These are phyloP conservation scores for Phasianus colchicus DNA, from an alignment of 2,113 vertebrate genomes.

Conservation along the genomic window DNA sequence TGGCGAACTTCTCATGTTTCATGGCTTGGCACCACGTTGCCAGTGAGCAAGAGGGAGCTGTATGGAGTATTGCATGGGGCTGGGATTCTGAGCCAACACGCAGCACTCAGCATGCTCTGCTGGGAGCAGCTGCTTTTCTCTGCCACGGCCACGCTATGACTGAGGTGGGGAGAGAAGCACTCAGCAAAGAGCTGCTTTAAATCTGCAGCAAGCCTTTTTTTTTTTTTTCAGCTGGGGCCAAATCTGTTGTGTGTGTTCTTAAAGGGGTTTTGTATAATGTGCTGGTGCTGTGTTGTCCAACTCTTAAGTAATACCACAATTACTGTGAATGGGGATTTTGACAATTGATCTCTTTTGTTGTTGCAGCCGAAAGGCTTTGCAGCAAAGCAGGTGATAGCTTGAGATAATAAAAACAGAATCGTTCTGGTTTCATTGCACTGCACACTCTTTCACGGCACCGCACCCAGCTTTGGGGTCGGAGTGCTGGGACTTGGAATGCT, in stretches of 20 bases:
- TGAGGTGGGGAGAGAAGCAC: neutral
- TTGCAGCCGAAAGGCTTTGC: neutral
- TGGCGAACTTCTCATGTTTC: neutral
- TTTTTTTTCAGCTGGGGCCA: neutral
- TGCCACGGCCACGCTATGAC: neutral
- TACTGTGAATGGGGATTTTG: neutral
- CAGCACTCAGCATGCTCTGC: neutral
- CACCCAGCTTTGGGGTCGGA: neutral
- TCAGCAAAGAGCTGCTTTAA: neutral
- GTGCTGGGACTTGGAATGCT: neutral
- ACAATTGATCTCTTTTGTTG: neutral
- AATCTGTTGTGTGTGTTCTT: neutral
- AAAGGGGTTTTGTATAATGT: neutral
- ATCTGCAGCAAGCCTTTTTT: neutral
- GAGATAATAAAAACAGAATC: neutral
- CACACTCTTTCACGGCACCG: neutral
- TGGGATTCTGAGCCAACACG: neutral
- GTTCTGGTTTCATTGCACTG: neutral
- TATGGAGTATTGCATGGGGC: neutral
- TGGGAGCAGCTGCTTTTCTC: constrained; percentile 62
- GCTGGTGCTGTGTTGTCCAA: neutral
- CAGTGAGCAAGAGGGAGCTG: neutral
- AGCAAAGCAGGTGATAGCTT: neutral
- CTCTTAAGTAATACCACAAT: neutral
- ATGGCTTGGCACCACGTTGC: neutral